Evolutionary conservation across 2,888 invertebrate genomes (phyloP), one percentile per base, ranked within the genome.

Genomic region (Lagria hirta): DNA sequence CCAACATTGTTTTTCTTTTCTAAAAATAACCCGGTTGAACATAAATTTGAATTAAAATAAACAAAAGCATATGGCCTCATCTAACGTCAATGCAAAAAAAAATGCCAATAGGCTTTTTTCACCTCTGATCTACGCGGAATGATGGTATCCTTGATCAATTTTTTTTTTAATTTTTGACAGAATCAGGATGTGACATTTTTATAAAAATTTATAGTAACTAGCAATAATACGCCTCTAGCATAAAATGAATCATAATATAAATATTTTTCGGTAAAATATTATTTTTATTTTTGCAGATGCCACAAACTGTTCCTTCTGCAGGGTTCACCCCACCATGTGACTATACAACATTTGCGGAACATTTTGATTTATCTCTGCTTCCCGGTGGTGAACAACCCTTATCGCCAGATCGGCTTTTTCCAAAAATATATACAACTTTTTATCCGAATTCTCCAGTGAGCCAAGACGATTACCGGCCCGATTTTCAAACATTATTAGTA

Each of bases 271-370:
- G n/a, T n/a, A n/a, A n/a, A n/a, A n/a, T n/a, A n/a, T n/a, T 34
- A 40, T 43, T 34, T 49, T 48, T 53, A 54, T 59, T 55, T 52
- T 76, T 74, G 6, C 81, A 88, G 88, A 87, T 87, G 86, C 85
- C 87, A 73, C 88, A 88, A 76, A 86, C 83, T 64, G 87, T 87
- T 62, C 87, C 87, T 43, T 80, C 84, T 60, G 84, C 84, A 63
- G 85, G 84, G 70, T 83, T 81, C 69, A 85, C 84, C 72, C 83
- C 85, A 59, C 82, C 84, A 53, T 84, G 83, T 68, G 80, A 80
- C 65, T 80, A 79, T 71, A 76, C 73, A 54, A 72, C 66, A 49
- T 76, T 75, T 59, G 81, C 83, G 33, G 82, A 84, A 58, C 79
- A 78, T 55, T 84, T 85, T 68, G 84, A 85, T 68, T 69, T 85